Percentiles rank a stretch among this genome's conserved stretches.
Conservation (phyloP, 2,797 vertebrate species). For the Huso huso region DNA sequence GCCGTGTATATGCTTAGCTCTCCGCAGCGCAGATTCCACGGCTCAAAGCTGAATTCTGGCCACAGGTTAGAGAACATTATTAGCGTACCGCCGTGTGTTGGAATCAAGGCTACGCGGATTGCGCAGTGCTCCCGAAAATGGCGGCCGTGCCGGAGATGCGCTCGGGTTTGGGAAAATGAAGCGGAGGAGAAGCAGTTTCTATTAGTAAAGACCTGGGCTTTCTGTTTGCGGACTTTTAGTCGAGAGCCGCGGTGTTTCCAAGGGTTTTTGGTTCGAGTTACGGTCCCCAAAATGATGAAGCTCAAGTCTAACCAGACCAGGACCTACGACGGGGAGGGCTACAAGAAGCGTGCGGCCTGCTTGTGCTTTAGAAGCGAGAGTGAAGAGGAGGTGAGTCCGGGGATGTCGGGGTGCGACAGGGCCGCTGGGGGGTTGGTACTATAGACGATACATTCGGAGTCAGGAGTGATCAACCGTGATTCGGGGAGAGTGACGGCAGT, state of each 20-base stretch:
- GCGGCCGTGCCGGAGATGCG: slow-evolving; percentile 62
- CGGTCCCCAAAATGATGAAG: slow-evolving; percentile 82
- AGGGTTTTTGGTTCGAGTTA: slow-evolving; percentile 45
- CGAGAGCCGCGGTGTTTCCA: slow-evolving; percentile 31
- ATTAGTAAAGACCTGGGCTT: slow-evolving; percentile 57
- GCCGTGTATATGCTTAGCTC: too few relatives aligned
- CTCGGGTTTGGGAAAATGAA: slow-evolving; percentile 69
- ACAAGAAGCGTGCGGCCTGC: slow-evolving; percentile 96
- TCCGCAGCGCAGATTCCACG: too few relatives aligned
- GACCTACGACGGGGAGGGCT: slow-evolving; percentile 96
- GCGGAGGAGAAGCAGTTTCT: slow-evolving; percentile 69
- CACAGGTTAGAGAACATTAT: too few relatives aligned
- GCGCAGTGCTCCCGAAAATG: slow-evolving; percentile 62
- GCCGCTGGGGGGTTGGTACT: slow-evolving; percentile 22
- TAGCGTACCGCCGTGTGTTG: too few relatives aligned
- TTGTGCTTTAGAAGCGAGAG: slow-evolving; percentile 91
- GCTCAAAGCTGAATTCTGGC: too few relatives aligned
- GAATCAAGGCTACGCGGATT: slow-evolving; percentile 15
- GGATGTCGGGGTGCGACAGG: slow-evolving; percentile 29
- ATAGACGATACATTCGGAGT: not conserved
- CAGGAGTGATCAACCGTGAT: not conserved
- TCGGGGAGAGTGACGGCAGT: not conserved
- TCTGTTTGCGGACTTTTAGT: slow-evolving; percentile 53
- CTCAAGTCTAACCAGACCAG: slow-evolving; percentile 97
- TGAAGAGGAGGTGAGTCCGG: slow-evolving; percentile 87